These are phyloP conservation scores for Tenualosa thibaudeaui DNA, from an alignment of 2,797 vertebrate species.

Conservation along the genomic window DNA sequence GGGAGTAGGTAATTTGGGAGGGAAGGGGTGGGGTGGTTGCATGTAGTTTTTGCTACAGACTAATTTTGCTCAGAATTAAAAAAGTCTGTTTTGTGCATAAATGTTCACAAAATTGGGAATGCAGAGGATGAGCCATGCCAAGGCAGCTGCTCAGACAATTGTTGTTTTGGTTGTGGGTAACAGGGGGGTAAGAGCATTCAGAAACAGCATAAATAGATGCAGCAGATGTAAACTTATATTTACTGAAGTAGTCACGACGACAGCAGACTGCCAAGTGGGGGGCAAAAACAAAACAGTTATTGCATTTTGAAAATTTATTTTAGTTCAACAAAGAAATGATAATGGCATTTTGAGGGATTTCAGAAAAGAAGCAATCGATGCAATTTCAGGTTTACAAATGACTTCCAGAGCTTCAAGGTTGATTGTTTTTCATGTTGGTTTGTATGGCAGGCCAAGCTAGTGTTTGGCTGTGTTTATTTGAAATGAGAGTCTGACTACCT, in stretches of 20 bases:
- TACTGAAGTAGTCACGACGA: not conserved
- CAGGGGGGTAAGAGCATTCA: not conserved
- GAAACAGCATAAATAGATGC: not conserved
- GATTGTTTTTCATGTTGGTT: not conserved
- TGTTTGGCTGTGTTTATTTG: not conserved
- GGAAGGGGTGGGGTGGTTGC: not conserved
- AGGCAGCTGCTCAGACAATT: not conserved
- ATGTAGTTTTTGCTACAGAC: not conserved
- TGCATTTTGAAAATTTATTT: not conserved
- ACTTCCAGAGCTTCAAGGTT: not conserved
- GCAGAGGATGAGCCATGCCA: not conserved
- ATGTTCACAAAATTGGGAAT: slow-evolving; percentile 6
- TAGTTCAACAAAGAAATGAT: not conserved
- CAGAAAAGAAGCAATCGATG: not conserved
- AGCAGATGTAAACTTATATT: not conserved
- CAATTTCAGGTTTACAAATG: not conserved
- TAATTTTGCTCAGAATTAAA: not conserved
- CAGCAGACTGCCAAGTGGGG: not conserved
- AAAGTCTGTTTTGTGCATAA: not conserved
- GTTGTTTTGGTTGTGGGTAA: not conserved
- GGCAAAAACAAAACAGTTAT: not conserved
- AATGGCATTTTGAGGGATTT: not conserved
- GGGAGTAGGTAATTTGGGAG: not conserved
- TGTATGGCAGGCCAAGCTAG: not conserved
- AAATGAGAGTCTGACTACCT: not conserved